These are phyloP conservation scores for Hippocampus barbouri DNA, from an alignment of 2,113 vertebrate genomes.

Conservation along the genomic window DNA sequence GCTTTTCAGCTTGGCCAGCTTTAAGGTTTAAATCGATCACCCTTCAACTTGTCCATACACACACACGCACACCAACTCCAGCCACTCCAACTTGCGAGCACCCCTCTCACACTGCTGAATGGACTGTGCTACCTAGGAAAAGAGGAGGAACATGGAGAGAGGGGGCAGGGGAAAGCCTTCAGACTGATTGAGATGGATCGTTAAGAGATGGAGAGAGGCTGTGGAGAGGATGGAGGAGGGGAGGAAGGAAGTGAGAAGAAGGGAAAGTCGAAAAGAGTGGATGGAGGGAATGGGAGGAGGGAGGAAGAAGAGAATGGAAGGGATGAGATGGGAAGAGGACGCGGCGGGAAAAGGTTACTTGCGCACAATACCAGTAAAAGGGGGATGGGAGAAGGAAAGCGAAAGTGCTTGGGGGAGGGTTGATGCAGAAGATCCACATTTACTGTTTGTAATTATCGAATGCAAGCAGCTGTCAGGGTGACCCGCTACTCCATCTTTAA, in stretches of 20 bases:
- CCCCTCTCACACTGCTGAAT: slow-evolving; percentile 24
- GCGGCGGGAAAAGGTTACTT: slow-evolving; percentile 6
- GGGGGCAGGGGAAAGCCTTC: slow-evolving; percentile 32
- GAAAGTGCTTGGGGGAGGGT: slow-evolving; percentile 39
- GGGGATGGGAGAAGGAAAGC: slow-evolving; percentile 9
- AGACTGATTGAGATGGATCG: slow-evolving; percentile 60
- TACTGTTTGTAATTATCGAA: slow-evolving; percentile 10
- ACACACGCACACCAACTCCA: background rate
- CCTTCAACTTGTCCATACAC: background rate
- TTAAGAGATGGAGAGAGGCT: slow-evolving; percentile 40
- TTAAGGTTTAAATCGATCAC: slow-evolving; percentile 39
- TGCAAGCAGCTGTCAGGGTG: slow-evolving; percentile 9
- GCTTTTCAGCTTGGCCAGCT: slow-evolving; percentile 12
- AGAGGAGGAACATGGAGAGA: slow-evolving; percentile 8
- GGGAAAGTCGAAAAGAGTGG: slow-evolving; percentile 23
- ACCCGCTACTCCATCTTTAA: slow-evolving; percentile 4
- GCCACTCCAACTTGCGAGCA: slow-evolving; percentile 15
- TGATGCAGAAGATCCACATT: slow-evolving; percentile 17
- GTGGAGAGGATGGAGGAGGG: slow-evolving; percentile 11
- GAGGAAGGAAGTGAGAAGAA: slow-evolving; percentile 3
- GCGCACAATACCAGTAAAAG: slow-evolving; percentile 7
- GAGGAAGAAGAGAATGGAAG: background rate
- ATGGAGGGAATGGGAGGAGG: slow-evolving; percentile 3
- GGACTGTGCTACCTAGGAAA: slow-evolving; percentile 48
- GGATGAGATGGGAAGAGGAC: slow-evolving; percentile 28